Evolutionary conservation across 2,888 invertebrate species (phyloP).

Genomic region (Saturnia pavonia): DNA sequence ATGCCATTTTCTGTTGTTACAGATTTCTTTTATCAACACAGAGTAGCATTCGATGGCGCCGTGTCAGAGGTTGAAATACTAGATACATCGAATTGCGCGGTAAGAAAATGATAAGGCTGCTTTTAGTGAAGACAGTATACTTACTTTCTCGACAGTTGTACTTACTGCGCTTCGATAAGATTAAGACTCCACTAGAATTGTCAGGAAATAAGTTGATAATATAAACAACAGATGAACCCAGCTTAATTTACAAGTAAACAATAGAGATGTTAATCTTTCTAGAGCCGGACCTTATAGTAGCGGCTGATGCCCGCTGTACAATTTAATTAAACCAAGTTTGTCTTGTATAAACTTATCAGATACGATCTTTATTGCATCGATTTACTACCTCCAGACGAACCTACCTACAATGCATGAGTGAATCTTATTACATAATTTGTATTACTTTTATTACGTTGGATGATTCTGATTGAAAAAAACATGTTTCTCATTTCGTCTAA

Average conservation of each 20-base stretch:
- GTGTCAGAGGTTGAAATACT: constrained; percentile 90
- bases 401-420: constrained; percentile 46
- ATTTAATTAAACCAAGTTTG: constrained; percentile 77
- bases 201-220: constrained; percentile 60
- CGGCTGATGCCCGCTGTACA: constrained; percentile 67
- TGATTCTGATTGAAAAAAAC: constrained; percentile 33
- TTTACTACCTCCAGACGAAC: constrained; percentile 47
- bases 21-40: constrained; percentile 91
- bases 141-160: constrained; percentile 4
- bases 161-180: constrained; percentile 26
- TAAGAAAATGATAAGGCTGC: constrained; percentile 67
- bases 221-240: constrained; percentile 34
- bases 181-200: constrained; percentile 26
- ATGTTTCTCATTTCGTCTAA: constrained; percentile 49
- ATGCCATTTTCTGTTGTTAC: constrained; percentile 68
- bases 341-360: constrained; percentile 64
- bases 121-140: constrained; percentile 31
- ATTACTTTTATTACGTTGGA: constrained; percentile 42
- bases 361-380: constrained; percentile 52
- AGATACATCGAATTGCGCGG: constrained; percentile 91
- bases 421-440: constrained; percentile 49
- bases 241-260: constrained; percentile 75
- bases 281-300: constrained; percentile 44
- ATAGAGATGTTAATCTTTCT: constrained; percentile 74
- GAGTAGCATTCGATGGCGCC: constrained; percentile 89